Evolutionary conservation across 1,140 invertebrate species (phyloP).

Genomic region (Sycophaga agraensis): DNA sequence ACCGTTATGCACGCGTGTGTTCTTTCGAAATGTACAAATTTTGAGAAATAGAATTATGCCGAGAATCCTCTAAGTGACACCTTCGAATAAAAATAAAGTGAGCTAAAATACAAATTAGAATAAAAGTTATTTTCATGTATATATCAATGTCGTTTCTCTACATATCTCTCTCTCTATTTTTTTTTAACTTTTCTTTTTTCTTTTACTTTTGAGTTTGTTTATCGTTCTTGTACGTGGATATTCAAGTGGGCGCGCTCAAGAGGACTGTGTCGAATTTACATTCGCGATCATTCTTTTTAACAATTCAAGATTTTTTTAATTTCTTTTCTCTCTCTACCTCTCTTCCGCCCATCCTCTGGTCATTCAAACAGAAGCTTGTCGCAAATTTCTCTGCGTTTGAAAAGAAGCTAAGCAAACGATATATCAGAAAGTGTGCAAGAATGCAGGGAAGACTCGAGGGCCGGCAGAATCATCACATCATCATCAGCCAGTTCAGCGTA

Average conservation of each 20-base stretch:
- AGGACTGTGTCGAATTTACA: too few relatives aligned
- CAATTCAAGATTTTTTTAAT: neutral
- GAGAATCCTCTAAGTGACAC: slow-evolving; percentile 3
- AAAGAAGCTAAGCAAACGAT: too few relatives aligned
- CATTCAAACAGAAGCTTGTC: neutral
- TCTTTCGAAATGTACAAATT: slow-evolving; percentile 20
- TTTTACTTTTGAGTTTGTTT: neutral
- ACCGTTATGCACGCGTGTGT: too few relatives aligned
- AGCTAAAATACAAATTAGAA: slow-evolving; percentile 26
- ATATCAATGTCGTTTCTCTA: too few relatives aligned
- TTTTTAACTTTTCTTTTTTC: slow-evolving; percentile 15
- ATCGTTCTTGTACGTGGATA: neutral
- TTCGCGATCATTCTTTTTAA: neutral
- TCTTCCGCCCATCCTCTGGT: too few relatives aligned
- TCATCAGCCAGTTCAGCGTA: too few relatives aligned
- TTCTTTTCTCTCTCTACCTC: too few relatives aligned
- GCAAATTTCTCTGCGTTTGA: neutral
- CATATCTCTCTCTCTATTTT: too few relatives aligned
- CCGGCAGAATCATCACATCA: too few relatives aligned
- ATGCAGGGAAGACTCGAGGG: too few relatives aligned
- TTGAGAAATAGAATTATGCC: neutral
- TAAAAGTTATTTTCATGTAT: slow-evolving; percentile 27
- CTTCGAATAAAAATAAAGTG: slow-evolving; percentile 24
- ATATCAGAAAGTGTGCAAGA: too few relatives aligned
- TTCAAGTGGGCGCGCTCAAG: too few relatives aligned